Evolutionary conservation across 64 coral and sea anemone genomes (phyloP).

Genomic region (Stichodactyla mertensii): DNA sequence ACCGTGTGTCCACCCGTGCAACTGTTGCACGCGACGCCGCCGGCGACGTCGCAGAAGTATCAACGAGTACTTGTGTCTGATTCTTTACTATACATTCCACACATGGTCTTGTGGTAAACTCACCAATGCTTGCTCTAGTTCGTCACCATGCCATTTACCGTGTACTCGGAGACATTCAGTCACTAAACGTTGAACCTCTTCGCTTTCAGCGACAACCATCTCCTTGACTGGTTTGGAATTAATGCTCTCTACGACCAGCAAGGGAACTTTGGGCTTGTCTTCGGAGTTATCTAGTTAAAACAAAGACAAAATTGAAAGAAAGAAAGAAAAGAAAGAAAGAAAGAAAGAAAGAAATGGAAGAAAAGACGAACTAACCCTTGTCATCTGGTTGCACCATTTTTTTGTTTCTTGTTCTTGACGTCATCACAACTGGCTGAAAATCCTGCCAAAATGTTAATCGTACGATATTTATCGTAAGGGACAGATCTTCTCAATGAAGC

Average conservation of each 20-base stretch:
- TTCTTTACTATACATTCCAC: background rate
- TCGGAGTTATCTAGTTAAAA: background rate
- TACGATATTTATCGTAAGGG: background rate
- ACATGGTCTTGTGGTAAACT: background rate
- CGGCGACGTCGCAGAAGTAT: too few species aligned
- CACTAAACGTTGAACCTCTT: slow-evolving; percentile 68
- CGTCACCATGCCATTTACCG: slow-evolving; percentile 72
- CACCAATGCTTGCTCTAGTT: slow-evolving; percentile 35
- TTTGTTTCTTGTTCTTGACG: slow-evolving; percentile 84
- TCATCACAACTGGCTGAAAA: slow-evolving; percentile 86
- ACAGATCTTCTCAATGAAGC: background rate
- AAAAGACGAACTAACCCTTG: background rate
- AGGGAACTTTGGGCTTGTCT: slow-evolving; percentile 47
- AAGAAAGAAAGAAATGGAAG: background rate
- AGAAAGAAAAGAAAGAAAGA: background rate
- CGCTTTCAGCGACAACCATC: slow-evolving; percentile 75
- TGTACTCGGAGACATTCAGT: slow-evolving; percentile 75
- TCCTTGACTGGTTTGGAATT: slow-evolving; percentile 86
- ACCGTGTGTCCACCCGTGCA: too few species aligned
- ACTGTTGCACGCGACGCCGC: too few species aligned
- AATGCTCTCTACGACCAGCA: slow-evolving; percentile 85
- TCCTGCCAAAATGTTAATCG: slow-evolving; percentile 44
- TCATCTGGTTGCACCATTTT: background rate
- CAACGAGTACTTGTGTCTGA: too few species aligned
- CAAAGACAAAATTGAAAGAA: background rate